A percentile compares a stretch with the other conserved stretches of the same genome.
Evolutionary conservation across 1,140 invertebrate species (phyloP).

Genomic region (Sinella curviseta): DNA sequence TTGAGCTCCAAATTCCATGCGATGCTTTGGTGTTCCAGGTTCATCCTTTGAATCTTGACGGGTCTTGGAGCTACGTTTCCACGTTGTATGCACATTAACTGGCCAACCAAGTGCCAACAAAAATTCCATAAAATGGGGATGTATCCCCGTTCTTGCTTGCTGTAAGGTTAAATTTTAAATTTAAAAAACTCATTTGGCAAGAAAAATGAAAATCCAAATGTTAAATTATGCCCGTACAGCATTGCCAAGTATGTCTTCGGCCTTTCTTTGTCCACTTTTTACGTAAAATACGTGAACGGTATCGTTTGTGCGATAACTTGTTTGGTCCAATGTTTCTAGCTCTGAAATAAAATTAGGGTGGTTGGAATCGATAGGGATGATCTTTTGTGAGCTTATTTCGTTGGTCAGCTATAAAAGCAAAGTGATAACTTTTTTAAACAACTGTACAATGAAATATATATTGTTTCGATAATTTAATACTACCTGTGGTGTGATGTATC

Average conservation of each 20-base stretch:
- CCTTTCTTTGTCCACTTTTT: constrained; percentile 73
- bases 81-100: constrained; percentile 79
- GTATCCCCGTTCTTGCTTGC: constrained; percentile 60
- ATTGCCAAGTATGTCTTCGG: constrained; percentile 81
- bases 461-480: constrained; percentile 3
- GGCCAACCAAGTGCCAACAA: constrained; percentile 81
- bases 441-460: constrained; percentile 31
- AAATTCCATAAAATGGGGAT: constrained; percentile 76
- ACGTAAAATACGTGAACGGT: constrained; percentile 96
- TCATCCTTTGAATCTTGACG: neutral
- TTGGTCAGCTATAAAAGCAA: neutral
- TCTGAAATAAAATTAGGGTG: constrained; percentile 70
- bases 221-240: too few relatives aligned
- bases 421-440: constrained; percentile 16
- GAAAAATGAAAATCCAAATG: constrained; percentile 22
- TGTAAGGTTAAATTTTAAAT: too few relatives aligned
- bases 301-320: constrained; percentile 81
- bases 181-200: constrained; percentile 27
- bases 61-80: constrained; percentile 55
- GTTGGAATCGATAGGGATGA: constrained; percentile 73
- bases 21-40: constrained; percentile 37
- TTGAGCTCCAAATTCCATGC: constrained; percentile 34
- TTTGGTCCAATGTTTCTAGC: constrained; percentile 73
- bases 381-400: constrained; percentile 58
- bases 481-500: constrained; percentile 79